Base-by-base conservation (phyloP, 2,888 invertebrate genomes). In the Eilema caniola region DNA sequence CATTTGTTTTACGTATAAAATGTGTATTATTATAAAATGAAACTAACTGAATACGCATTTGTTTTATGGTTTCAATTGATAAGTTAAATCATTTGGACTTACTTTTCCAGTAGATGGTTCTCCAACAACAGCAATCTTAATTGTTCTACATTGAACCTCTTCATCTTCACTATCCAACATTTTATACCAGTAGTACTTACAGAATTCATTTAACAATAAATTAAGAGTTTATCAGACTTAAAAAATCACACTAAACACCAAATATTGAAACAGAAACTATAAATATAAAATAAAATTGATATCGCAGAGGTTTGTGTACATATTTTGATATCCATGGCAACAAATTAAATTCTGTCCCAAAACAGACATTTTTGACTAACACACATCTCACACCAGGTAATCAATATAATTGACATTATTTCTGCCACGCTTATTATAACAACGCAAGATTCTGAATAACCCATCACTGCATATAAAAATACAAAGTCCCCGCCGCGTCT, bases 31-130 rank as follows among this genome's bases (percentile, higher is more conserved):
- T 41, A 41, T 4, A 47, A 47, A 7, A n/a, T 7, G 2, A 53
- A 53, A n/a, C n/a, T n/a, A 53, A 53, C 10, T 53, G 8, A 53
- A 8, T 10, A 53, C n/a, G 3, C n/a, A n/a, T 47, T 53, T 53
- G n/a, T 53, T 53, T 53, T 10, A 53, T 53, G n/a, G n/a, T n/a
- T 12, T 31, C 20, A 31, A 14, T 37, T n/a, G 37, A 23, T 37
- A 62, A 37, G 4, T 37, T 31, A 60, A 59, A 62, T 10, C 28
- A 4, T 20, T 20, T 66, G 16, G 25, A 94, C 96, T 96, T 95
- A 98, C 98, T 96, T 98, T 98, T 79, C 98, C 98, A 79, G 97
- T 97, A 72, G 96, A 96, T 66, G 97, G 96, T 90, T 98, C 98
- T 41, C 98, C 98, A 82, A 98, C 95, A 76, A 98, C 93, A 63